Conservation (phyloP, 64 coral and sea anemone genomes). For the Acropora tenuis region DNA sequence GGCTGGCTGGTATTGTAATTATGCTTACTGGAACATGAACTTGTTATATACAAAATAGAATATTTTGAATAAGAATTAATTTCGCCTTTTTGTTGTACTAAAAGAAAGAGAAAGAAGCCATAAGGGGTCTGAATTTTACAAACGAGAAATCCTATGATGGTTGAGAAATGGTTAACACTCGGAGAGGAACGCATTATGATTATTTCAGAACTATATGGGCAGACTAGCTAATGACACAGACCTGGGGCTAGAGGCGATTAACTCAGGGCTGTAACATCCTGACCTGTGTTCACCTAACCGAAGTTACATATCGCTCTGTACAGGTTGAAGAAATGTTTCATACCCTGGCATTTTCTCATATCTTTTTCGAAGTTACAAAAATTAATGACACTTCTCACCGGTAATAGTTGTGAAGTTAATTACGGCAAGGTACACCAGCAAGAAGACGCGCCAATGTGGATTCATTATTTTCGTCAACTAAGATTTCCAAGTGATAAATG, state of each 20-base stretch:
- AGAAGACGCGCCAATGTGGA: neutral
- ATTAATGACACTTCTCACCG: neutral
- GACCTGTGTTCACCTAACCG: neutral
- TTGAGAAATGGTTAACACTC: neutral
- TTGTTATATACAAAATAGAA: neutral
- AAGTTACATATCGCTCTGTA: neutral
- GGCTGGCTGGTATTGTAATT: neutral
- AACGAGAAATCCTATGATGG: neutral
- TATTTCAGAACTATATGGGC: neutral
- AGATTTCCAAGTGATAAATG: neutral
- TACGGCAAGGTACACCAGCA: neutral
- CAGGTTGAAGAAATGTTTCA: neutral
- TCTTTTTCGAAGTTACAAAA: neutral
- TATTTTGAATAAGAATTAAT: neutral
- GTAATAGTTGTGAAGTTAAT: conserved; percentile 22
- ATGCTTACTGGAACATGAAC: neutral
- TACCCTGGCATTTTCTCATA: neutral
- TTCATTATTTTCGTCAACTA: neutral
- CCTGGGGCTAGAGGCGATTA: no score
- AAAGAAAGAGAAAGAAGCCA: neutral
- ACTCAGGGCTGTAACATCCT: no score
- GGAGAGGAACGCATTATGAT: neutral
- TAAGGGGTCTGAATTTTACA: neutral
- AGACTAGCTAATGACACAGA: no score
- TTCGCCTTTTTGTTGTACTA: neutral